Evolutionary conservation across 2,113 vertebrate genomes (phyloP), one percentile per base, ranked within the genome.

Genomic region (Nothocercus nigrocapillus): DNA sequence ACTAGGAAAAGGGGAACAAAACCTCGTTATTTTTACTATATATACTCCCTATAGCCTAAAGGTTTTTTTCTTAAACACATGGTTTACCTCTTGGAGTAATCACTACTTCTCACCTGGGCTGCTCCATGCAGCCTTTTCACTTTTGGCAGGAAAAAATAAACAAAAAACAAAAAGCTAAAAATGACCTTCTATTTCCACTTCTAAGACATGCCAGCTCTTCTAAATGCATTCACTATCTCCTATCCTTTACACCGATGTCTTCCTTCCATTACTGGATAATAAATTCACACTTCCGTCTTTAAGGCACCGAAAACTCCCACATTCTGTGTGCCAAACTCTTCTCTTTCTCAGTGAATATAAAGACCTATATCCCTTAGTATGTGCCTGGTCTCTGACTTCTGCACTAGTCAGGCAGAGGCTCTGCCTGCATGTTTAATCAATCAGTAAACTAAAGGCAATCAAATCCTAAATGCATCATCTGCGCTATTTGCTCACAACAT

Each of bases 381-480:
- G 40, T n/a, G 68, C 82, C 2, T 6, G 63, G 61, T 44, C 69
- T 62, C 9, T 45, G 88, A 75, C 72, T 88, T 15, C 5, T 36
- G 21, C 22, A 18, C 85, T 10, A 84, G 62, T 25, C 73, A 84
- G 90, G 90, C 88, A 94, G 30, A 59, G 73, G 7, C 47, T 82
- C 66, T 27, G 81, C 25, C 85, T 90, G 90, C 74, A 58, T 30
- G 74, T 92, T 91, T 93, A 96, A 96, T 95, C 93, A 95, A 94
- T 96, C 94, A 93, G 40, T 64, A 94, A 95, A 94, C 95, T 25
- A 90, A 93, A n/a, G 6, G 90, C 93, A 97, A 97, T 96, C 95
- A 97, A 94, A 93, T 6, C 21, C 93, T 94, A 93, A 96, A 92
- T 1, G 14, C 96, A 96, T 95, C 96, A 69, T 66, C 88, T 66